Evolutionary conservation across 1,140 invertebrate species (phyloP).

Genomic region (Lordiphosa clarofinis): DNA sequence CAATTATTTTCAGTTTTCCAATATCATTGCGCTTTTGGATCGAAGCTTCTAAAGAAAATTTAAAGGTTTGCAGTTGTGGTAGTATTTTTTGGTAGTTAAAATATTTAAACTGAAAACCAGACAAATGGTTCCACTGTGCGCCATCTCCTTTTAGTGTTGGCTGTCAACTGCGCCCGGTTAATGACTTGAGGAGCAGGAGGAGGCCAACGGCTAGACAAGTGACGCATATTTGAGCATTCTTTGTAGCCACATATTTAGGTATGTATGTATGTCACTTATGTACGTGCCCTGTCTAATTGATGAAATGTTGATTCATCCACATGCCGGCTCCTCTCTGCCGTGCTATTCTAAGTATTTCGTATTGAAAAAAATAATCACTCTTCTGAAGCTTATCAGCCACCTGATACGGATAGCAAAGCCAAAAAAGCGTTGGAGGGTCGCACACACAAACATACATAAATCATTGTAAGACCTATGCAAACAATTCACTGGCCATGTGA

Average conservation of each 20-base stretch:
- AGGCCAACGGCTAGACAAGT: conserved; percentile 59
- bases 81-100: too few relatives aligned
- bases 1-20: too few relatives aligned
- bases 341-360: conserved; percentile 10
- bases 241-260: conserved; percentile 40
- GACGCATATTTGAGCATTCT: conserved; percentile 62
- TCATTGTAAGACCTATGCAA: conserved; percentile 19
- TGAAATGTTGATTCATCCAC: conserved; percentile 49
- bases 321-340: conserved; percentile 25
- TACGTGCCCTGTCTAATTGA: conserved; percentile 29
- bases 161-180: conserved; percentile 34
- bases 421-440: conserved; percentile 5
- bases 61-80: too few relatives aligned
- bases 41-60: too few relatives aligned
- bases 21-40: too few relatives aligned
- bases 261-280: conserved; percentile 6
- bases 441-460: background rate
- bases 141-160: conserved; percentile 16
- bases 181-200: conserved; percentile 43
- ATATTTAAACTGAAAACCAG: too few relatives aligned
- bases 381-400: conserved; percentile 3
- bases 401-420: conserved; percentile 2
- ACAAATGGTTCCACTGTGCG: conserved; percentile 25
- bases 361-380: conserved; percentile 1
- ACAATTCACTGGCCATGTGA: conserved; percentile 26